Evolutionary conservation across 2,797 vertebrate genomes (phyloP).

Genomic region (Meriones psammophilus): DNA sequence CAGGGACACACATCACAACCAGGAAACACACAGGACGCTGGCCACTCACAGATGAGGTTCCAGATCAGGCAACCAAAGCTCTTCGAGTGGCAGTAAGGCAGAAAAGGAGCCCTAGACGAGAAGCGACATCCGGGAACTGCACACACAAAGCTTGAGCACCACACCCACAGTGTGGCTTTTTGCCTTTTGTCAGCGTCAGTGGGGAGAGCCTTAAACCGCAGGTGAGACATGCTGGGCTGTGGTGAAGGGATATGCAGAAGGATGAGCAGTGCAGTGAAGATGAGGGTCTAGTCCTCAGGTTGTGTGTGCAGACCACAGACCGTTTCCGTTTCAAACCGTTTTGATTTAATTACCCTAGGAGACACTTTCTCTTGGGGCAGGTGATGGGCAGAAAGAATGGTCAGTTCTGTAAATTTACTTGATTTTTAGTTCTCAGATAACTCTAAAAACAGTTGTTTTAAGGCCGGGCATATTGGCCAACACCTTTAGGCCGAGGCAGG

Average conservation of each 20-base stretch:
- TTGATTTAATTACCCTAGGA: neutral
- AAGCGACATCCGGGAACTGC: neutral
- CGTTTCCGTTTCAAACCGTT: neutral
- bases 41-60: neutral
- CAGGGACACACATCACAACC: neutral
- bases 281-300: neutral
- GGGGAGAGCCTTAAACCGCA: neutral
- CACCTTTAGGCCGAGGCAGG: too few relatives aligned
- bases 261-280: constrained; percentile 27
- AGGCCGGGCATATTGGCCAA: too few relatives aligned
- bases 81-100: neutral
- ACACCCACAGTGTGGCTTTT: constrained; percentile 27
- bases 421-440: constrained; percentile 38
- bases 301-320: neutral
- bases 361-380: neutral
- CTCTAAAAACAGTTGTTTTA: constrained; percentile 62
- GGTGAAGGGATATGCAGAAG: neutral
- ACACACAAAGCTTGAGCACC: neutral
- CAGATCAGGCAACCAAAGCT: neutral
- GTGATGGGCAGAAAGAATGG: neutral
- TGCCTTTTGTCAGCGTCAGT: constrained; percentile 35
- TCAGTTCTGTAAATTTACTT: constrained; percentile 43
- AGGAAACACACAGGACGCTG: neutral
- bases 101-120: constrained; percentile 26
- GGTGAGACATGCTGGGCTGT: neutral